Percentiles rank a stretch among this genome's conserved stretches.
These are phyloP conservation scores for Celastrina argiolus DNA, from an alignment of 2,888 invertebrate species.

Conservation along the genomic window DNA sequence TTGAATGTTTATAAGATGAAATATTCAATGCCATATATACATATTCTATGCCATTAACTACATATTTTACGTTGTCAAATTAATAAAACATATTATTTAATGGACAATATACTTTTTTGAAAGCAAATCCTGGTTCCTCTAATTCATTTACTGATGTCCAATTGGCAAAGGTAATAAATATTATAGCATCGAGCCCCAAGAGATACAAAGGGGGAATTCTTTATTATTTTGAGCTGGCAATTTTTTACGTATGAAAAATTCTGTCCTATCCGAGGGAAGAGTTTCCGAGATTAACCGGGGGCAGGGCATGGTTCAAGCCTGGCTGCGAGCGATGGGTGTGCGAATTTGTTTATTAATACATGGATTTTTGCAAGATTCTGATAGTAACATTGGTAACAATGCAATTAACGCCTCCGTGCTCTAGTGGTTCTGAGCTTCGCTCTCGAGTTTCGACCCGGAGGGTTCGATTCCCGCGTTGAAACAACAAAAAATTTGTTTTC, in stretches of 20 bases:
- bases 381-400: too few relatives aligned
- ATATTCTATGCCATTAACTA: too few relatives aligned
- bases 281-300: constrained; percentile 1
- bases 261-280: not conserved
- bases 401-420: too few relatives aligned
- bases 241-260: constrained; percentile 18
- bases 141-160: constrained; percentile 7
- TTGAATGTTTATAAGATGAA: too few relatives aligned
- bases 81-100: not conserved
- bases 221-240: constrained; percentile 2
- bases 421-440: too few relatives aligned
- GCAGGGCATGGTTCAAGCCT: not conserved
- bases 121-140: not conserved
- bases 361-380: not conserved
- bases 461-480: too few relatives aligned
- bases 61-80: not conserved
- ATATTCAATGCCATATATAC: too few relatives aligned
- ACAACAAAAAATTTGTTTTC: too few relatives aligned
- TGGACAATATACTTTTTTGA: not conserved
- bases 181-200: not conserved
- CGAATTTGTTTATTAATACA: not conserved
- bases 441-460: too few relatives aligned
- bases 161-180: constrained; percentile 17
- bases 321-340: not conserved
- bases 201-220: constrained; percentile 8